Percentiles rank a stretch among this genome's conserved stretches.
Conservation (phyloP, 2,113 vertebrate genomes). For the Herpailurus yagouaroundi region DNA sequence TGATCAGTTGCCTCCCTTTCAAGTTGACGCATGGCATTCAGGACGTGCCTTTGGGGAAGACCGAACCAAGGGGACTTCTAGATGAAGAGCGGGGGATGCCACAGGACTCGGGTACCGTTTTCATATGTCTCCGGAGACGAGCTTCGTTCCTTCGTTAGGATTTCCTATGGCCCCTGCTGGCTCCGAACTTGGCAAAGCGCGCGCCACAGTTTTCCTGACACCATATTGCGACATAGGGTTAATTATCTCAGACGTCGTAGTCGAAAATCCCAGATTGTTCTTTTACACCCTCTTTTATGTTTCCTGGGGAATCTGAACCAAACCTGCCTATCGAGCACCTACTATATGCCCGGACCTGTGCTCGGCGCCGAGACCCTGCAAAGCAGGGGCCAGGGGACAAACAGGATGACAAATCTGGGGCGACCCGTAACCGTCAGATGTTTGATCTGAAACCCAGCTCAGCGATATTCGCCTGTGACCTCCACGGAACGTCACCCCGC, state of each 20-base stretch:
- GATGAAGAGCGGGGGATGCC: constrained; percentile 21
- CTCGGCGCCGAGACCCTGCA: not conserved
- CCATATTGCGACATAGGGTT: not conserved
- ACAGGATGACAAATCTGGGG: not conserved
- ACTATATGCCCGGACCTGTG: not conserved
- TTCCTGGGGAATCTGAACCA: constrained; percentile 7
- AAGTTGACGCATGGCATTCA: constrained; percentile 38
- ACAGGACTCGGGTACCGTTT: not conserved
- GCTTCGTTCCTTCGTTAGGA: constrained; percentile 12
- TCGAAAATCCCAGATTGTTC: not conserved
- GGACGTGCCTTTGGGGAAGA: constrained; percentile 59
- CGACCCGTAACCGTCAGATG: not conserved
- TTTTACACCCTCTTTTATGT: not conserved
- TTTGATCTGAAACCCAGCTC: not conserved
- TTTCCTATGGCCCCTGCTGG: not conserved
- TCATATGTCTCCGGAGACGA: constrained; percentile 35
- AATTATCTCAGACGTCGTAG: not conserved
- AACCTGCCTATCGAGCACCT: not conserved
- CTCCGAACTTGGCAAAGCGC: not conserved
- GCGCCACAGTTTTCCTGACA: not conserved
- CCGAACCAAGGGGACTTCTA: constrained; percentile 1
- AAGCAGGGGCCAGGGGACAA: not conserved
- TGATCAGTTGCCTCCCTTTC: constrained; percentile 51
- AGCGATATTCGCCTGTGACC: not conserved
- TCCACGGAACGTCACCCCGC: not conserved